These are phyloP conservation scores for Trachythela sp. DNA, from an alignment of 64 coral and sea anemone species.

Conservation along the genomic window DNA sequence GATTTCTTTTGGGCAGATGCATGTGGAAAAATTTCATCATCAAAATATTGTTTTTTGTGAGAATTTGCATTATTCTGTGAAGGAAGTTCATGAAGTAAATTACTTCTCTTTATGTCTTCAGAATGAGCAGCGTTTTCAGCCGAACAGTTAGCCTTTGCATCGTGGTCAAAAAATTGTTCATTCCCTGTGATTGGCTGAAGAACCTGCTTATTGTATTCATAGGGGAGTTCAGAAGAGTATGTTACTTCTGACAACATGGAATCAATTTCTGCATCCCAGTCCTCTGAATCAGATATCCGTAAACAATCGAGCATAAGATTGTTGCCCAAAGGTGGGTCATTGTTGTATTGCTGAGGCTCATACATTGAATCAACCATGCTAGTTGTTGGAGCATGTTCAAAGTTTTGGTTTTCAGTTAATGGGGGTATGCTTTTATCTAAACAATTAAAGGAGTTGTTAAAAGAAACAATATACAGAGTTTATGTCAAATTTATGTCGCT, in stretches of 20 bases:
- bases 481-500: too few relatives aligned
- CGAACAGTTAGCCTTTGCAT: too few relatives aligned
- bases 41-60: neutral
- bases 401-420: neutral
- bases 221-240: neutral
- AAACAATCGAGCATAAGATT: neutral
- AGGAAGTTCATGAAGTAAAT: neutral
- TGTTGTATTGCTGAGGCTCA: neutral
- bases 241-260: neutral
- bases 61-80: neutral
- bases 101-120: neutral
- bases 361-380: neutral
- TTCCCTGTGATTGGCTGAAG: too few relatives aligned
- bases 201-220: neutral
- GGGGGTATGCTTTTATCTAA: neutral
- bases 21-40: neutral
- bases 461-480: too few relatives aligned
- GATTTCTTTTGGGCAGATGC: neutral
- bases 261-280: neutral
- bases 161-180: too few relatives aligned
- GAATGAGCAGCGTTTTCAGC: too few relatives aligned
- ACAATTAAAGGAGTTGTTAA: too few relatives aligned
- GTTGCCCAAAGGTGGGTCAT: neutral
- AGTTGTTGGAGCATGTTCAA: neutral
- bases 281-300: neutral